Conservation (phyloP, 2,797 vertebrate genomes). For the Onychomys leucogaster region DNA sequence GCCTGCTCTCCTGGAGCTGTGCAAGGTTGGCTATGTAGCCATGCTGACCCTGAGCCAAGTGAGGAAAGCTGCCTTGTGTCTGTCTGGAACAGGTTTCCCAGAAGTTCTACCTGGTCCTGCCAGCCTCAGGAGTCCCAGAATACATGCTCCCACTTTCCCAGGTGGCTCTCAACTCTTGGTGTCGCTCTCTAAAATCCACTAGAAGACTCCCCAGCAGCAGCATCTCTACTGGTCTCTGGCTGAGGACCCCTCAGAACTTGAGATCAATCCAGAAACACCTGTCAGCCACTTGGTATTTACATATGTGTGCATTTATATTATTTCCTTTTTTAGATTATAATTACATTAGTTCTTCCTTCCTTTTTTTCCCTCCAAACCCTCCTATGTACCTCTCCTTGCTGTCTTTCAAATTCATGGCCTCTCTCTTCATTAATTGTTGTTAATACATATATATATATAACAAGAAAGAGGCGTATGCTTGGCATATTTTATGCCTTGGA, state of each 20-base stretch:
- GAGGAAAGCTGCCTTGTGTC: background rate
- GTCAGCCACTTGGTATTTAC: background rate
- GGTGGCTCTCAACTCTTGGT: background rate
- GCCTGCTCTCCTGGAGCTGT: background rate
- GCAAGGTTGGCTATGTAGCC: background rate
- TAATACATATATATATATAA: background rate
- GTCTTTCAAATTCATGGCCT: background rate
- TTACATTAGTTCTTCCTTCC: background rate
- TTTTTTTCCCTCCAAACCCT: background rate
- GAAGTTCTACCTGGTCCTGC: background rate
- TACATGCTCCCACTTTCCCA: background rate
- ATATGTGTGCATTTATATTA: background rate
- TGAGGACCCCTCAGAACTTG: background rate
- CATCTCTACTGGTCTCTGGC: background rate
- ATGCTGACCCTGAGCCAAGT: background rate
- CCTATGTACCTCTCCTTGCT: background rate
- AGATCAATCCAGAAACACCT: background rate
- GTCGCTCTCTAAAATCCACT: background rate
- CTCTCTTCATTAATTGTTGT: background rate
- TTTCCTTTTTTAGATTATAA: background rate
- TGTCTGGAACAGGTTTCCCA: background rate
- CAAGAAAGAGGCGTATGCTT: too few relatives aligned
- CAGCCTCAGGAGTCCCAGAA: background rate
- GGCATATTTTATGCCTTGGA: background rate
- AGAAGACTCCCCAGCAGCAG: background rate